phyloP scores from a whole-genome alignment of 2,888 invertebrate species.

The Fabriciana adippe region DNA sequence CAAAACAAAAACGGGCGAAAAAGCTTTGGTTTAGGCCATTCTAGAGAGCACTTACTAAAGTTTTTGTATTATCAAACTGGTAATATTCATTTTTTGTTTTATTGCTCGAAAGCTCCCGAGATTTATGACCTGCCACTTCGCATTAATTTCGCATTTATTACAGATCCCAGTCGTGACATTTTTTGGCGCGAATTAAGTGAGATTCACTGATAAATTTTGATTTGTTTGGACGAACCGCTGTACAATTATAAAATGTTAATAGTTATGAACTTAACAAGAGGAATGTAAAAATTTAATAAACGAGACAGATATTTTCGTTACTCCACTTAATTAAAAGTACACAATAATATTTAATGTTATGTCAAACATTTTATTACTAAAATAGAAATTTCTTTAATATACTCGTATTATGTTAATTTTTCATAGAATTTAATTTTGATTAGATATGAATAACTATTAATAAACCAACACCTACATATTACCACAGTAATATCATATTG shows the following conservation, averaged over 20 bases:
- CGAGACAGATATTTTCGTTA: too few relatives aligned
- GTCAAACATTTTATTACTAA: too few relatives aligned
- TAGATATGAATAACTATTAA: too few relatives aligned
- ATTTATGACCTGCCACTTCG: slow-evolving; percentile 76
- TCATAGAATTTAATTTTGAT: too few relatives aligned
- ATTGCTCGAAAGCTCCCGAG: slow-evolving; percentile 71
- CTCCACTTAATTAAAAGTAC: too few relatives aligned
- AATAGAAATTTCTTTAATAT: too few relatives aligned
- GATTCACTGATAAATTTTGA: slow-evolving; percentile 26
- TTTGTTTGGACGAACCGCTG: slow-evolving; percentile 13
- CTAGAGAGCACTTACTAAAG: slow-evolving; percentile 68
- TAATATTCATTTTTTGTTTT: slow-evolving; percentile 78
- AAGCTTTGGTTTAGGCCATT: slow-evolving; percentile 47
- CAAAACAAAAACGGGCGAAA: slow-evolving; percentile 45
- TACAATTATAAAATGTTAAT: slow-evolving; percentile 15
- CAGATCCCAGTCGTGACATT: slow-evolving; percentile 51
- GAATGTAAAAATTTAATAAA: too few relatives aligned
- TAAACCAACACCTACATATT: too few relatives aligned
- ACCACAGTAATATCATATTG: too few relatives aligned
- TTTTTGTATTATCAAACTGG: slow-evolving; percentile 78
- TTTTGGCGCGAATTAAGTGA: slow-evolving; percentile 31
- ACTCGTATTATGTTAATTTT: too few relatives aligned
- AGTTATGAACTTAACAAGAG: background rate
- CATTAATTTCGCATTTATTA: slow-evolving; percentile 79
- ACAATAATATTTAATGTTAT: too few relatives aligned